phyloP scores from a whole-genome alignment of 1,140 invertebrate genomes.

The Hesperophylax magnus region DNA sequence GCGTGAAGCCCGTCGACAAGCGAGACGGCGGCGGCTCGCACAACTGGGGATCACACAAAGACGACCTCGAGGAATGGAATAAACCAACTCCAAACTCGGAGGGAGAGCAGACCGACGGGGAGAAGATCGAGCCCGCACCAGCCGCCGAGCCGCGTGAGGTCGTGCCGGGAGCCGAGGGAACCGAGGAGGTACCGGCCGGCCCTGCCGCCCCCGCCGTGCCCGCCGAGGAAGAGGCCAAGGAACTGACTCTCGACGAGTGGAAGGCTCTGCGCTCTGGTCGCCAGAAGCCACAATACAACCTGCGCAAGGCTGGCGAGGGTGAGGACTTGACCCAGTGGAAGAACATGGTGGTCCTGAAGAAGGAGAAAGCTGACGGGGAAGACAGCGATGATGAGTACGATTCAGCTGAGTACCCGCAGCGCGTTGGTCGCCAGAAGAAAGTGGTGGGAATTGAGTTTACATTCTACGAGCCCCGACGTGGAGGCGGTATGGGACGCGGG shows the following conservation, averaged over 20 bases:
- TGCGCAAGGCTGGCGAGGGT: constrained; percentile 93
- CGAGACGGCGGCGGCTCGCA: constrained; percentile 93
- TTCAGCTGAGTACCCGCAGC: constrained; percentile 86
- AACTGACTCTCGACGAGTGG: constrained; percentile 91
- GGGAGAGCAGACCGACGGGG: constrained; percentile 66
- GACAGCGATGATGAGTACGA: constrained; percentile 81
- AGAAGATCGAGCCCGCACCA: constrained; percentile 70
- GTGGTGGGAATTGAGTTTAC: constrained; percentile 91
- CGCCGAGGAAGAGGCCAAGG: constrained; percentile 83
- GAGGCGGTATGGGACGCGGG: constrained; percentile 74
- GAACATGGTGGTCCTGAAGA: constrained; percentile 89
- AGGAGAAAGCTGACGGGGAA: constrained; percentile 82
- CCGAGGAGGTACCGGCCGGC: constrained; percentile 63
- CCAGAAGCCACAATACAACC: constrained; percentile 87
- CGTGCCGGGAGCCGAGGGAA: constrained; percentile 63
- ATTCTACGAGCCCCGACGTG: constrained; percentile 86
- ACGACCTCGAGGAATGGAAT: constrained; percentile 85
- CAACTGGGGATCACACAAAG: constrained; percentile 95
- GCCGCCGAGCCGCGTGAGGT: constrained; percentile 63
- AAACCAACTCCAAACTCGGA: constrained; percentile 67
- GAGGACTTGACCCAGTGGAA: constrained; percentile 93
- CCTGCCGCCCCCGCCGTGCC: constrained; percentile 67
- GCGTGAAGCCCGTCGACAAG: constrained; percentile 94
- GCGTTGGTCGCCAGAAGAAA: constrained; percentile 89
- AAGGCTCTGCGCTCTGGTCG: constrained; percentile 83